Base-by-base conservation (phyloP, 2,797 vertebrate species). In the Gallirallus australis region DNA sequence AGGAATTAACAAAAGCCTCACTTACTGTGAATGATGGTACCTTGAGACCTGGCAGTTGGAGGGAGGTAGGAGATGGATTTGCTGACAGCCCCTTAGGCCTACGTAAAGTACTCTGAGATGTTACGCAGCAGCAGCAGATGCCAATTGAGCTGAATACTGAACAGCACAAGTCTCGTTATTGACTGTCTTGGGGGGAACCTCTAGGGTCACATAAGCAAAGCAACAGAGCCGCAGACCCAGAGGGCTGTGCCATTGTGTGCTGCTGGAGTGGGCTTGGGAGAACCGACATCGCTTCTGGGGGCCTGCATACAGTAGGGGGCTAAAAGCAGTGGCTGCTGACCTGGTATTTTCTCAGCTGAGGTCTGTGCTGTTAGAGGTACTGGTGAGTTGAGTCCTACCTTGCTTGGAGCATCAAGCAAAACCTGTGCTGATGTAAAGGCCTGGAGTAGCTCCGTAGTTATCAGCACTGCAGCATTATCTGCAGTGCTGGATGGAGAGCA, bases 151-250 rank as follows among this genome's bases (percentile, higher is more conserved):
- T 65, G 53, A 82, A 33, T 54, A 30, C 31, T 76, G 59, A 45
- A 50, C 56, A 69, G 52, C 64, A 77, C 42, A 40, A 47, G 76
- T 48, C 47, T 30, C 33, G 69, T 89, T 82, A 47, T 25, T 87
- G 68, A 21, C 45, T 64, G 13, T 31, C 52, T 42, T 70, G 14
- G 30, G 40, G 40, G 40, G 40, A 80, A 53, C 9, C 20, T 77
- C 31, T 4, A 35, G 37, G 68, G n/a, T 66, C 45, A 86, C 50
- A 45, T 42, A 31, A 50, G n/a, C 16, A 14, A 82, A 79, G 37
- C 1, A 0, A 35, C 37, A 14, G n/a, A 56, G 54, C 27, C 2
- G 14, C 11, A 64, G 37, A 28, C 28, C 0, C 3, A 27, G 56
- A 45, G 42, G 35, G 6, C 53, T 68, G 24, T 56, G 68, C 12